Evolutionary conservation across 2,888 invertebrate genomes (phyloP).

Genomic region (Mellilla xanthometata): DNA sequence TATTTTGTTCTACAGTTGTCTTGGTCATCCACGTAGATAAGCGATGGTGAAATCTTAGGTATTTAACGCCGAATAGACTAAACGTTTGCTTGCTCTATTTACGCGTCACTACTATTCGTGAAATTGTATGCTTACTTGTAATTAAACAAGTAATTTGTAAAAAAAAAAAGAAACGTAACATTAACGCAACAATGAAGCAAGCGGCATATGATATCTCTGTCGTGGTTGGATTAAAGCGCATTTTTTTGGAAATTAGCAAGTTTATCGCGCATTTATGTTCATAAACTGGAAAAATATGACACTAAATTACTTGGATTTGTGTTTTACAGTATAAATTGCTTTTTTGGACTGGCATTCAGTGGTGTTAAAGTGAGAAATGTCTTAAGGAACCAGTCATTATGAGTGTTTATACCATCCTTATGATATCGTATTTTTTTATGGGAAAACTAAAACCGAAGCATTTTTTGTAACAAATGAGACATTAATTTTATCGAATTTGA

Average conservation of each 20-base stretch:
- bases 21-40: no score
- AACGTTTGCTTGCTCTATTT: background rate
- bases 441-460: no score
- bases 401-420: no score
- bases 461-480: no score
- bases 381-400: background rate
- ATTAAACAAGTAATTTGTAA: constrained; percentile 23
- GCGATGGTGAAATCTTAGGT: no score
- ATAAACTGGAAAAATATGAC: constrained; percentile 22
- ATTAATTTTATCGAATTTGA: no score
- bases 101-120: background rate
- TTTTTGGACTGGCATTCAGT: background rate
- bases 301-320: constrained; percentile 15
- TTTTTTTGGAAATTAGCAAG: constrained; percentile 27
- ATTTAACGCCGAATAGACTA: background rate
- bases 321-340: background rate
- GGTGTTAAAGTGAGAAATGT: background rate
- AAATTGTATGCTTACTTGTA: background rate
- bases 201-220: constrained; percentile 28
- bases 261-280: constrained; percentile 30
- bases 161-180: constrained; percentile 12
- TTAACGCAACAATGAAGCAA: constrained; percentile 22
- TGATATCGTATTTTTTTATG: no score
- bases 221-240: constrained; percentile 20
- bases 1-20: no score